Percentiles rank a stretch among this genome's conserved stretches.
Conservation (phyloP, 2,888 invertebrate species). For the Gymnoscelis rufifasciata region DNA sequence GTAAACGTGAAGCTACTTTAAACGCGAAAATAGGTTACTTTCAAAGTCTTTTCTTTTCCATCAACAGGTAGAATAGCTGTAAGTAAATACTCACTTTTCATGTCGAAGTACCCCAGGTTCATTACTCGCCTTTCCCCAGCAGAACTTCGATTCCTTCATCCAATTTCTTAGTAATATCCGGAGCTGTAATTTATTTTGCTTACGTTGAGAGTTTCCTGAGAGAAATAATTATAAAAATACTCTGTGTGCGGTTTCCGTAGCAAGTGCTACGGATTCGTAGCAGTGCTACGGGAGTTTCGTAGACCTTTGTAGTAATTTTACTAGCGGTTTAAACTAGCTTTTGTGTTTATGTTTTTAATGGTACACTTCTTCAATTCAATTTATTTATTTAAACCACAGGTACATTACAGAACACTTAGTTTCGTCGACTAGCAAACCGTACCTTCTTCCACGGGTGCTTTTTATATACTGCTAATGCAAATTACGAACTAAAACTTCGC, state of each 20-base stretch:
- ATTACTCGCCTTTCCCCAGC: constrained; percentile 11
- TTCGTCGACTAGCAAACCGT: no score
- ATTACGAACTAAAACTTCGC: no score
- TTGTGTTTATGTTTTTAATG: no score
- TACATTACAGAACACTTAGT: no score
- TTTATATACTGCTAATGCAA: no score
- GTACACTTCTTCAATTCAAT: no score
- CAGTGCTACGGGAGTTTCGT: neutral
- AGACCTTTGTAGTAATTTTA: neutral
- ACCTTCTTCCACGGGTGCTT: no score
- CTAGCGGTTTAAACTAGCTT: no score
- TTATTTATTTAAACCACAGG: no score
- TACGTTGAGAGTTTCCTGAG: constrained; percentile 1
- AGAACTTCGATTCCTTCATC: constrained; percentile 9
- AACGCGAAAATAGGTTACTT: neutral
- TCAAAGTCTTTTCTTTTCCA: neutral
- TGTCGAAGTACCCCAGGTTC: neutral
- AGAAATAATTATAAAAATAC: neutral
- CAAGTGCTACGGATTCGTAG: neutral
- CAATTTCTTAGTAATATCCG: constrained; percentile 17
- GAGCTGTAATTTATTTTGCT: constrained; percentile 7
- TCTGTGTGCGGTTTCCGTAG: neutral
- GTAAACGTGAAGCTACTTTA: no score
- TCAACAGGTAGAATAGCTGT: neutral
- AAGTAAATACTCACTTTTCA: neutral